Base-by-base conservation (phyloP, 2,888 invertebrate species). In the Hartigia nigra region DNA sequence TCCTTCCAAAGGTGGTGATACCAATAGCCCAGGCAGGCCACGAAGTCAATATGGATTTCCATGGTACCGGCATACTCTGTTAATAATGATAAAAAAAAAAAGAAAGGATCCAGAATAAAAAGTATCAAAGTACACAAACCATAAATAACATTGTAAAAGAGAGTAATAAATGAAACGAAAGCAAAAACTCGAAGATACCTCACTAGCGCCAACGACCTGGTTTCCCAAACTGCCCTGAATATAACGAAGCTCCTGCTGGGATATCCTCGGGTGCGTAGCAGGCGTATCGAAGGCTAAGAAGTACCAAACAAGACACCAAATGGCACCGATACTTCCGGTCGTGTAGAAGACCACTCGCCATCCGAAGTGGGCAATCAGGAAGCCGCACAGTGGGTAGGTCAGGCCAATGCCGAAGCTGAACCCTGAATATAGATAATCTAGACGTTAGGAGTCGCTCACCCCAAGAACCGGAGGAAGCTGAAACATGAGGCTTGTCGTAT, bases 341-440 rank as follows among this genome's bases (percentile, higher is more conserved):
- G 95, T 95, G 89, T 95, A 95, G 91, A 95, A 95, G 12, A 95
- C 95, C 34, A 93, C 92, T 14, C 94, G 92, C 95, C 95, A 95
- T 77, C 95, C 95, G 79, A 94, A 94, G 82, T 94, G 93, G 69
- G 94, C 94, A 83, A 95, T 95, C 84, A 95, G 92, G 88, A 95
- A 95, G 69, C 95, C 95, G 87, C 95, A 95, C 70, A 95, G 90
- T 23, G 95, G 95, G 90, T 95, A 95, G 55, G 95, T 95, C 84
- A 95, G 90, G 12, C 95, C 95, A 83, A 95, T 95, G 35, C 95
- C 95, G 87, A 95, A 95, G 88, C 95, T 95, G 92, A 95, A 95
- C 87, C 95, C 95, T 93, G 91, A 85, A 89, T 90, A 90, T 89
- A 90, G 89, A 90, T 87, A 90, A 90, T 88, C 91, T 90, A 88